Evolutionary conservation across 2,888 invertebrate genomes (phyloP), one percentile per base, ranked within the genome.

Genomic region (Ecdyonurus torrentis): DNA sequence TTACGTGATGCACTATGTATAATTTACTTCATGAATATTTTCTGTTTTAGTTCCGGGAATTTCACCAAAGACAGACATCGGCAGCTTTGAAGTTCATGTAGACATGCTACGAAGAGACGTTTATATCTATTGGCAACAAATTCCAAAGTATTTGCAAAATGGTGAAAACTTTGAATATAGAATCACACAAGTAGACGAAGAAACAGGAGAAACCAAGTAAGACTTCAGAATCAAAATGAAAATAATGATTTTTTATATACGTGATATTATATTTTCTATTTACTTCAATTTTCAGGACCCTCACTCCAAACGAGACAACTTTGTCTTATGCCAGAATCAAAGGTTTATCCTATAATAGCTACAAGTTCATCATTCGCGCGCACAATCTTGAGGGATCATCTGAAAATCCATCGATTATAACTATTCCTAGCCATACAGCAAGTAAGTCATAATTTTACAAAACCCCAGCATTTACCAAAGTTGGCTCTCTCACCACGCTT

Each of bases 101-200:
- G 79, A 73, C 69, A 52, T 60, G 5, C 62, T 65, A 20, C 78
- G 78, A 65, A 77, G 85, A 66, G 79, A 83, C 62, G 77, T 89
- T 55, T 83, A 83, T 71, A 76, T 91, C 23, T 91, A 90, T 72
- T 92, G 91, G 91, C 84, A 87, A 71, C 81, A 85, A 66, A 79
- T 91, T 61, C 81, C 82, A 22, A 78, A 79, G 58, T 80, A 81
- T 70, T 79, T 84, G 68, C 80, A 85, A 69, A 89, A 89, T 70
- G 91, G 90, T 22, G 81, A 82, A 3, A 80, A 86, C 70, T 89
- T 91, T 70, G 78, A 78, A 1, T 91, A 91, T 71, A 76, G 78
- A 67, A 79, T 89, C n/a, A 74, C 77, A 50, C 70, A n/a, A n/a
- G n/a, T 72, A 64, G 73, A 77, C 1, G 71, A 74, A 64, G 77